Percentiles rank a stretch among this genome's conserved stretches.
Conservation (phyloP, 2,888 invertebrate species). For the Tupiocoris notatus region DNA sequence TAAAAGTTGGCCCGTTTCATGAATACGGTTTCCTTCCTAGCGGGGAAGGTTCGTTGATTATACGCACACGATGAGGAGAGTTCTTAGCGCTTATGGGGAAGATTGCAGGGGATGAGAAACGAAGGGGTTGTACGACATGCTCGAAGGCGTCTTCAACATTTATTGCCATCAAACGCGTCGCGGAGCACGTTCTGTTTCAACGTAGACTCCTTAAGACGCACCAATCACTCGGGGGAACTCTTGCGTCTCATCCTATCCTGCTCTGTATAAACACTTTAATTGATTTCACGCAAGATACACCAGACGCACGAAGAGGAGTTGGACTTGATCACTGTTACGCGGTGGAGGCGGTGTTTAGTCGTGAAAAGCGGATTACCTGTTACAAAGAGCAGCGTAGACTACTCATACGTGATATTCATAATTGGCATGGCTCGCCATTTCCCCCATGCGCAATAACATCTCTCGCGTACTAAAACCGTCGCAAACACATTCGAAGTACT, state of each 20-base stretch:
- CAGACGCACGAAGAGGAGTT: too few species aligned
- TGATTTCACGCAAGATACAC: slow-evolving; percentile 16
- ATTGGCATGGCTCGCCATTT: neutral
- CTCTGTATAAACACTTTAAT: slow-evolving; percentile 41
- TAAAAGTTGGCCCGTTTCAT: too few species aligned
- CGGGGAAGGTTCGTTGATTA: too few species aligned
- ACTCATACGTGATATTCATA: neutral
- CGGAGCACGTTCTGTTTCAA: slow-evolving; percentile 7
- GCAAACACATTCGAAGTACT: too few species aligned
- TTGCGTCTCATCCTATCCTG: neutral
- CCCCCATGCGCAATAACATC: too few species aligned
- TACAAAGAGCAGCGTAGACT: neutral
- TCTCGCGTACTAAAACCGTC: too few species aligned
- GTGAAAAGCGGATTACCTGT: neutral
- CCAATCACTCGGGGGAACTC: slow-evolving; percentile 38
- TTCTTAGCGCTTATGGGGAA: too few species aligned
- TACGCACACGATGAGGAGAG: too few species aligned
- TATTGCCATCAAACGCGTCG: slow-evolving; percentile 18
- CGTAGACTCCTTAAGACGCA: slow-evolving; percentile 4
- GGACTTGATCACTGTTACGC: neutral
- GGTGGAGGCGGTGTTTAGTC: neutral
- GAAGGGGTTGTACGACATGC: slow-evolving; percentile 38
- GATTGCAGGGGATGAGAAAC: too few species aligned
- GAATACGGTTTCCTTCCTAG: too few species aligned
- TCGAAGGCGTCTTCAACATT: slow-evolving; percentile 35